phyloP scores from a whole-genome alignment of 2,797 vertebrate genomes.

The Liasis olivaceus region DNA sequence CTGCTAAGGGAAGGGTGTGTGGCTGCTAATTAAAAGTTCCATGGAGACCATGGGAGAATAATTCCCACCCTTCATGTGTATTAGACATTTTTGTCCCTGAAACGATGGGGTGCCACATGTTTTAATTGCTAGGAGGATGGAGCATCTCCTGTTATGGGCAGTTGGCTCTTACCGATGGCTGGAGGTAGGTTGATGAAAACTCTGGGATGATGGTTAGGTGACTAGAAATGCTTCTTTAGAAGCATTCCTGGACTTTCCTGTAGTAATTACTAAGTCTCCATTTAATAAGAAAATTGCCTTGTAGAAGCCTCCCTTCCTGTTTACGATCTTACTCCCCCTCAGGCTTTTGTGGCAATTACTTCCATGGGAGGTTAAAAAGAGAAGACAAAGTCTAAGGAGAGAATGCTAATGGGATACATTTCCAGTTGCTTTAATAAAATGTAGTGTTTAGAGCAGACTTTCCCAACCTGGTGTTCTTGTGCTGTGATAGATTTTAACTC shows the following conservation, averaged over 20 bases:
- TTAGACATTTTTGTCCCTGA: not conserved
- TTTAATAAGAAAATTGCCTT: not conserved
- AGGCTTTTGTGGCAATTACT: not conserved
- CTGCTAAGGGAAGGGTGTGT: not conserved
- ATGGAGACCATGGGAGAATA: not conserved
- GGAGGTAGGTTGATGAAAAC: too few relatives aligned
- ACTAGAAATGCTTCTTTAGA: not conserved
- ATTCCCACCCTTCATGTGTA: not conserved
- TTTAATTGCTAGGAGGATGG: not conserved
- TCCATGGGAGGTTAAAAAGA: not conserved
- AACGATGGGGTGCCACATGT: not conserved
- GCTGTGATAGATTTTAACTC: not conserved
- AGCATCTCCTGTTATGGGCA: not conserved
- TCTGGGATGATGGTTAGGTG: not conserved
- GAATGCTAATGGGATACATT: not conserved
- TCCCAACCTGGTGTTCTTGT: too few relatives aligned
- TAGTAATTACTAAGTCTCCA: not conserved
- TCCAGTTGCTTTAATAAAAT: not conserved
- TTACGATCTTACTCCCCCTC: not conserved
- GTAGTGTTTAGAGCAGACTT: not conserved
- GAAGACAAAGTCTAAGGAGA: not conserved
- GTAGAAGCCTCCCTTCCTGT: constrained; percentile 27
- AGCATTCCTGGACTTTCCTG: not conserved
- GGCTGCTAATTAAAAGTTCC: not conserved
- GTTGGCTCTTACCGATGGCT: not conserved